phyloP scores from a whole-genome alignment of 2,113 vertebrate species.

The Fukomys damarensis region DNA sequence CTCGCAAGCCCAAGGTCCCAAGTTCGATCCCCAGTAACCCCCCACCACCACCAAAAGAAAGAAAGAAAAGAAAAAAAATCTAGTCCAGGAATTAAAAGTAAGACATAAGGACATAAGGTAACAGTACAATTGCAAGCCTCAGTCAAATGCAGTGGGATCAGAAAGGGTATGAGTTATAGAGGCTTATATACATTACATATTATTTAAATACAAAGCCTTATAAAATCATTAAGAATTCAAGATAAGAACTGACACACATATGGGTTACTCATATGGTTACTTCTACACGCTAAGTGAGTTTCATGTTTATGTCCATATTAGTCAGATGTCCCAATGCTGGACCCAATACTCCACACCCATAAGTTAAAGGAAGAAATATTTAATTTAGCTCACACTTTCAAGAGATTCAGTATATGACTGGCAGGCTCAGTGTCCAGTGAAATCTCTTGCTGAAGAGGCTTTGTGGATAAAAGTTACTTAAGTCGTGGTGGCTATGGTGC shows the following conservation, averaged over 20 bases:
- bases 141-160: background rate
- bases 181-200: background rate
- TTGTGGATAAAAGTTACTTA: background rate
- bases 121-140: background rate
- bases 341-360: background rate
- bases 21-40: no score
- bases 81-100: background rate
- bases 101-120: background rate
- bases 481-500: background rate
- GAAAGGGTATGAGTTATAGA: background rate
- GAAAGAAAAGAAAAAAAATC: no score
- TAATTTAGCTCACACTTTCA: background rate
- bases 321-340: background rate
- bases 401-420: background rate
- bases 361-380: background rate
- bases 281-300: background rate
- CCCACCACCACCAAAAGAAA: no score
- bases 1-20: no score
- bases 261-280: background rate
- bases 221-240: background rate
- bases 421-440: background rate
- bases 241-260: background rate
- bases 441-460: background rate
- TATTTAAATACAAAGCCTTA: background rate
- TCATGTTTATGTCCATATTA: background rate